Evolutionary conservation across 2,113 vertebrate genomes (phyloP).

Genomic region (Oryzias woworae): DNA sequence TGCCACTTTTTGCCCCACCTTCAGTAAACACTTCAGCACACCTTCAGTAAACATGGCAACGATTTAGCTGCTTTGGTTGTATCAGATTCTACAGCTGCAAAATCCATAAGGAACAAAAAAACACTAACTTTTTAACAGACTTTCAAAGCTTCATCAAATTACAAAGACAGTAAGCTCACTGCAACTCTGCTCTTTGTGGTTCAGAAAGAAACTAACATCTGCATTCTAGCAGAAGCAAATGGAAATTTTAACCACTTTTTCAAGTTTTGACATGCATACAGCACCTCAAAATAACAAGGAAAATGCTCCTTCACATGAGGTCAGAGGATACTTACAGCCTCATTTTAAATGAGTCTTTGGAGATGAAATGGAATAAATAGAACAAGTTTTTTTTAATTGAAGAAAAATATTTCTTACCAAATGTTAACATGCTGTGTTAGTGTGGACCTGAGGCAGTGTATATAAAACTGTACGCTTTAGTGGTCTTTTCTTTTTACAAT

Average conservation of each 20-base stretch:
- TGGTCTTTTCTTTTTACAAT: no score
- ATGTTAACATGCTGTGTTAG: not conserved
- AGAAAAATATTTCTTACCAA: not conserved
- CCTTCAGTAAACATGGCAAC: conserved; percentile 4
- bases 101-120: not conserved
- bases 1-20: not conserved
- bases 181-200: not conserved
- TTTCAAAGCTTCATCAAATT: not conserved
- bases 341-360: not conserved
- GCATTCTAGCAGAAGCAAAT: not conserved
- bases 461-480: conserved; percentile 12
- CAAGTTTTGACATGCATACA: no score
- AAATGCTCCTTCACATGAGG: not conserved
- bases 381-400: conserved; percentile 25
- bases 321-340: not conserved
- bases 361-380: conserved; percentile 23
- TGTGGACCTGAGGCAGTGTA: no score
- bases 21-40: not conserved
- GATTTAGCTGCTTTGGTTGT: conserved; percentile 4
- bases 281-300: not conserved
- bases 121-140: conserved; percentile 8
- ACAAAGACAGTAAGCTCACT: not conserved
- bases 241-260: not conserved
- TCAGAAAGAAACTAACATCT: not conserved
- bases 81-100: conserved; percentile 1